Conservation (phyloP, 2,113 vertebrate genomes). For the Piaya cayana region DNA sequence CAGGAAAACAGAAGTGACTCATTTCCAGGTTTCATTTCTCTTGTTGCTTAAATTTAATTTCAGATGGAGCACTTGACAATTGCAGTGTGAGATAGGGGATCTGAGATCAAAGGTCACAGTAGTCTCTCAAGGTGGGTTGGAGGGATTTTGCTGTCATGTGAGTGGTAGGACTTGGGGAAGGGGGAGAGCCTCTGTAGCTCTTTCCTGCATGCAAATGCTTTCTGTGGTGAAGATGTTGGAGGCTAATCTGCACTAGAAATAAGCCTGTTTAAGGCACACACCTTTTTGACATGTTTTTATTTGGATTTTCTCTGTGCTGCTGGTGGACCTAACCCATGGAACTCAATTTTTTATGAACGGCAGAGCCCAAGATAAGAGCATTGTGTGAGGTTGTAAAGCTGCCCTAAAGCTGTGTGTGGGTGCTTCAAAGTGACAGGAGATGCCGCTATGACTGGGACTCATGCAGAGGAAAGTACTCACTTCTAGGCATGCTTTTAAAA, state of each 20-base stretch:
- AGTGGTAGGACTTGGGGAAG: neutral
- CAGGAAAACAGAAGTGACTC: slow-evolving; percentile 35
- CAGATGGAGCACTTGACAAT: neutral
- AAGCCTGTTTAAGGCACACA: neutral
- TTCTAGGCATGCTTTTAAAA: neutral
- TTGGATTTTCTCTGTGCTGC: neutral
- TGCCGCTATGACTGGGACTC: neutral
- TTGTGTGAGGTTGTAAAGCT: neutral
- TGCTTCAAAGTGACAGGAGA: neutral
- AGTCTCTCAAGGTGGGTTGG: neutral
- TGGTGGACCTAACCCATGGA: neutral
- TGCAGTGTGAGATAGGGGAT: neutral
- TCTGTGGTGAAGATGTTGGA: neutral
- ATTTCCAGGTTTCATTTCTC: slow-evolving; percentile 53
- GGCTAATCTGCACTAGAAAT: neutral
- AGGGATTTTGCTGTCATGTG: neutral
- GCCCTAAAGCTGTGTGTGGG: neutral
- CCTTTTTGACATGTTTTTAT: neutral
- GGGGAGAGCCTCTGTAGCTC: neutral
- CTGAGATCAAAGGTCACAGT: neutral
- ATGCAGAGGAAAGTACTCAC: neutral
- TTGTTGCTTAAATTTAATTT: neutral
- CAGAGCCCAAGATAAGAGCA: neutral
- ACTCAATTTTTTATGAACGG: neutral
- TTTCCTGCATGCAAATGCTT: neutral